Base-by-base conservation (phyloP, 1,140 invertebrate species). In the Vanessa atalanta region DNA sequence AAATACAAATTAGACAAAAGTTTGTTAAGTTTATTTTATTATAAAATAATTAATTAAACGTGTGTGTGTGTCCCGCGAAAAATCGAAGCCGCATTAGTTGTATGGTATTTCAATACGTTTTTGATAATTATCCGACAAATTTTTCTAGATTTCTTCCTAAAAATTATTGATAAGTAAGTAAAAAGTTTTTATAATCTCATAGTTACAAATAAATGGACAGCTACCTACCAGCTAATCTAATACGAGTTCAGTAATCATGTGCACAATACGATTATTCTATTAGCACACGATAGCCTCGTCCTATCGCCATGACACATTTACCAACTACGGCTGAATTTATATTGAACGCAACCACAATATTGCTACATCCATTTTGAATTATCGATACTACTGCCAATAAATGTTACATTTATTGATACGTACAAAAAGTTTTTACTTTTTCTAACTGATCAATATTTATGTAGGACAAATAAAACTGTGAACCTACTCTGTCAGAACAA, bases 231-330 rank as follows among this genome's bases (percentile, higher is more conserved):
- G 31, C 26, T 64, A 48, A 61, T 61, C 14, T 37, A 61, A 61
- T 61, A 61, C 57, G 31, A 61, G 31, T 61, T 26, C 7, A 61
- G 57, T 61, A 37, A 61, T 61, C 16, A 61, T 61, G 57, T 11
- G 16, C 7, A 63, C 68, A 50, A 74, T 74, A 69, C 73, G 51
- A 71, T 72, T 61, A 75, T 71, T 72, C 65, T 74, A 78, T 78
- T 78, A 72, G 70, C 67, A 68, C 67, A 72, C 70, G 72, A 76
- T 78, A 75, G 78, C 77, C 81, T 80, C 77, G 79, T 66, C 65
- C 71, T 60, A 67, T 86, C 73, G 75, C 87, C 87, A 72, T 88
- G 87, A 87, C 85, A 86, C 75, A 83, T 87, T 79, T 83, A 80
- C 82, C 80, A 74, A 78, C 73, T 86, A 84, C 73, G 82, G 85